Evolutionary conservation across 2,797 vertebrate genomes (phyloP), one percentile per base, ranked within the genome.

Genomic region (Adelosebastes latens): DNA sequence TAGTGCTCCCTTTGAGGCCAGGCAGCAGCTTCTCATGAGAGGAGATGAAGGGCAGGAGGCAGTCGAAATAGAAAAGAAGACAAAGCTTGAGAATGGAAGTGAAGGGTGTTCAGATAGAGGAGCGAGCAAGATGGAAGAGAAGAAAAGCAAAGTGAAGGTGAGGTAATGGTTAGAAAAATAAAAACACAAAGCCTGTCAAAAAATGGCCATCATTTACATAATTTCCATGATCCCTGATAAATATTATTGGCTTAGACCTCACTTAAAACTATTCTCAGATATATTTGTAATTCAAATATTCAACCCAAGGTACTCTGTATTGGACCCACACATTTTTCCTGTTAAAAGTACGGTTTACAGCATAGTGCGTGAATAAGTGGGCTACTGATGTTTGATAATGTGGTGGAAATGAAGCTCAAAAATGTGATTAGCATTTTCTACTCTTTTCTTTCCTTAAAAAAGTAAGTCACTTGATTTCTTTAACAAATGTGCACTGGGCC

Each of bases 1-100:
- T 93, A 29, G 85, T 83, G 86, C 89, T 91, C 88, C 93, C 89
- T 90, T 91, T 83, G 89, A 93, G 93, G 86, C 83, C 79, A 81
- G 68, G 36, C 72, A 59, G 86, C 80, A 88, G 87, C 90, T 89
- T 84, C 88, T 72, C 59, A 87, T 77, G 46, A 92, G 86, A 88
- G 55, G 86, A 92, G 88, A 93, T 90, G 88, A 93, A 93, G 87
- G 70, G 73, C 81, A 85, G 80, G 58, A 83, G 75, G 75, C 75
- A 88, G 83, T 86, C 62, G 36, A 82, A 88, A 87, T 71, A 87
- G 73, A 80, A 88, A 87, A 73, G 63, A 87, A 82, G 82, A 82
- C 68, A 83, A 84, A 86, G 79, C 82, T 77, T n/a, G 58, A 72
- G 75, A 85, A 85, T 71, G 76, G 63, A 81, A 88, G 75, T 70